These are phyloP conservation scores for Merluccius polli DNA, from an alignment of 2,797 vertebrate species.

Conservation along the genomic window DNA sequence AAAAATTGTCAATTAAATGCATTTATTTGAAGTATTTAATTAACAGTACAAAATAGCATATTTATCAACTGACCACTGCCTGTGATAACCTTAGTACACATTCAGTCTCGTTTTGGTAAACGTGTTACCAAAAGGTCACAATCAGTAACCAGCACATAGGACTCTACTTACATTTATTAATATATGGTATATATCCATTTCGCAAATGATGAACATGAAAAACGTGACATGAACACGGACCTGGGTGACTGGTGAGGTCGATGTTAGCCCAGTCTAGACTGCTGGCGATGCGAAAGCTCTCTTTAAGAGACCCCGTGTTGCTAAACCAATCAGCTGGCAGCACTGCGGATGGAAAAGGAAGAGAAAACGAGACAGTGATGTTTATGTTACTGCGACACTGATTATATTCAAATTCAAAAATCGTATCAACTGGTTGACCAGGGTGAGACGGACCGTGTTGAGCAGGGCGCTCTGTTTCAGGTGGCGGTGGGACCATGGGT, in stretches of 20 bases:
- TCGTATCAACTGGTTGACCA: background rate
- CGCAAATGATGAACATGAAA: background rate
- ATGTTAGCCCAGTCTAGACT: constrained; percentile 95
- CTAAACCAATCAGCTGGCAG: constrained; percentile 92
- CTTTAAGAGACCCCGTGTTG: constrained; percentile 89
- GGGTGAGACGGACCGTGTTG: constrained; percentile 63
- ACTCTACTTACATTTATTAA: background rate
- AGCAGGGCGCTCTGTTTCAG: constrained; percentile 53
- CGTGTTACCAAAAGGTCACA: background rate
- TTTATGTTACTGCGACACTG: background rate
- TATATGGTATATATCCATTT: background rate
- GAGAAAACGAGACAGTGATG: background rate
- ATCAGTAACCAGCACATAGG: background rate
- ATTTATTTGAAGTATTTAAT: too few species aligned
- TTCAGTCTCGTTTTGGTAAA: background rate
- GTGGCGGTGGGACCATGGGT: constrained; percentile 24
- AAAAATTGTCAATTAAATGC: background rate
- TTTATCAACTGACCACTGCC: background rate
- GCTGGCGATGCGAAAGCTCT: constrained; percentile 96
- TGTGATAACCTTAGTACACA: background rate
- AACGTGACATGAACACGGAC: constrained; percentile 64
- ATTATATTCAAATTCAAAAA: background rate
- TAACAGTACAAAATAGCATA: background rate
- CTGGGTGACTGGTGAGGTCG: constrained; percentile 91
- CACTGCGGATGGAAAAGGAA: constrained; percentile 55